Evolutionary conservation across 2,888 invertebrate species (phyloP).

Genomic region (Cerceris rybyensis): DNA sequence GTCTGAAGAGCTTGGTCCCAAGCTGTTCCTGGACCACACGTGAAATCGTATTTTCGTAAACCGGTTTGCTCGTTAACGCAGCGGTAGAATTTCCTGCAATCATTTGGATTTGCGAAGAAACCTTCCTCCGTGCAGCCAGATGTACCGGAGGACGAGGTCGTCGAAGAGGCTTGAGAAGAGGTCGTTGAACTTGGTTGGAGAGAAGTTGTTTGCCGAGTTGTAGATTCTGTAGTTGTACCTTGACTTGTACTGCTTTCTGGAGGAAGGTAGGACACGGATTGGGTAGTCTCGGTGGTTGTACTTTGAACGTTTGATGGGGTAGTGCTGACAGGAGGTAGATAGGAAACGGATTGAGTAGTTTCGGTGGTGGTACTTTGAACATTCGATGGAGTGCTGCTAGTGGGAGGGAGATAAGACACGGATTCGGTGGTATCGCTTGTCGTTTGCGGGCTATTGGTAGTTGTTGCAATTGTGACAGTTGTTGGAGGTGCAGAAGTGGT

Average conservation of each 20-base stretch:
- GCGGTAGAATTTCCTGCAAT: constrained; percentile 90
- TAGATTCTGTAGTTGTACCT: not conserved
- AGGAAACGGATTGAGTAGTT: not conserved
- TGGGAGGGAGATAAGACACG: constrained; percentile 28
- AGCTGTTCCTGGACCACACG: constrained; percentile 89
- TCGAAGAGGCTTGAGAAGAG: not conserved
- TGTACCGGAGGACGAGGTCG: constrained; percentile 22
- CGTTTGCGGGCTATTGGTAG: constrained; percentile 9
- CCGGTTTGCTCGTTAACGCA: constrained; percentile 86
- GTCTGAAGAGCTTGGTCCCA: constrained; percentile 88
- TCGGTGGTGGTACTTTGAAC: not conserved
- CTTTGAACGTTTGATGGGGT: not conserved
- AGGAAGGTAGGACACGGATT: constrained; percentile 39
- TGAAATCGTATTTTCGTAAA: constrained; percentile 87
- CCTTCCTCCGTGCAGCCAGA: constrained; percentile 84
- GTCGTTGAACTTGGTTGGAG: constrained; percentile 13
- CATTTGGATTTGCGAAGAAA: constrained; percentile 86
- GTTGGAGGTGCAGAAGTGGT: constrained; percentile 12
- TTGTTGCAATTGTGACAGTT: not conserved
- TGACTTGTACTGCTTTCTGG: constrained; percentile 16
- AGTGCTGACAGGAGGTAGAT: not conserved
- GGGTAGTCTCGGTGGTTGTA: constrained; percentile 20
- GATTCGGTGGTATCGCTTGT: constrained; percentile 29
- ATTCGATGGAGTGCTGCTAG: not conserved
- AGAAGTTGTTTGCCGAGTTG: constrained; percentile 13